Percentiles rank a stretch among this genome's conserved stretches.
Evolutionary conservation across 2,113 vertebrate genomes (phyloP).

Genomic region (Motacilla tschutschensis): DNA sequence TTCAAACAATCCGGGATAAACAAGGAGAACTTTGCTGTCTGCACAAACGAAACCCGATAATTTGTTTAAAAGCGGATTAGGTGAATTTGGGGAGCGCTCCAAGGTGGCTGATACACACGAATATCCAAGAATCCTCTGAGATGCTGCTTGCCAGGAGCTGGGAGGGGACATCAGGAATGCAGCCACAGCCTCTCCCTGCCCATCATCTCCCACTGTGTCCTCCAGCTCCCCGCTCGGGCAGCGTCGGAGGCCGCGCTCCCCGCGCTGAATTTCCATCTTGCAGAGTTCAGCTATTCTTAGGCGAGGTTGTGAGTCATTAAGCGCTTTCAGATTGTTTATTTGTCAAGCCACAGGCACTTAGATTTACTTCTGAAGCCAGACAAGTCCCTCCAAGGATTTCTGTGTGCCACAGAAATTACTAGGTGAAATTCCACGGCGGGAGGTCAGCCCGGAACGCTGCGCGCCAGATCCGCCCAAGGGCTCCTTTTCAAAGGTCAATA

Average conservation of each 20-base stretch:
- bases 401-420: slow-evolving; percentile 21
- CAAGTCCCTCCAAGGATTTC: not conserved
- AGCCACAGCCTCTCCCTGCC: not conserved
- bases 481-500: not conserved
- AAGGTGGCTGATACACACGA: not conserved
- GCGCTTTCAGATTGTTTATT: slow-evolving; percentile 49
- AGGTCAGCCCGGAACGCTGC: not conserved
- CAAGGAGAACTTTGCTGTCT: not conserved
- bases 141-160: not conserved
- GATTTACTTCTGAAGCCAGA: slow-evolving; percentile 23
- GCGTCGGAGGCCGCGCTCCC: not conserved
- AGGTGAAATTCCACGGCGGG: slow-evolving; percentile 45
- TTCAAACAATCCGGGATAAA: not conserved
- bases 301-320: slow-evolving; percentile 46
- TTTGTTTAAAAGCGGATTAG: not conserved
- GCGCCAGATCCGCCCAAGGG: not conserved
- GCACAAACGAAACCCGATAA: not conserved
- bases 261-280: not conserved
- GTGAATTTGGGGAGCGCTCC: not conserved
- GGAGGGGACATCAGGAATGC: slow-evolving; percentile 32
- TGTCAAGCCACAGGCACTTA: slow-evolving; percentile 41
- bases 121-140: not conserved
- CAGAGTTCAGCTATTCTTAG: slow-evolving; percentile 47
- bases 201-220: not conserved
- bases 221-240: not conserved